Percentiles rank a stretch among this genome's conserved stretches.
Evolutionary conservation across 2,888 invertebrate genomes (phyloP).

Genomic region (Pemphredon lugubris): DNA sequence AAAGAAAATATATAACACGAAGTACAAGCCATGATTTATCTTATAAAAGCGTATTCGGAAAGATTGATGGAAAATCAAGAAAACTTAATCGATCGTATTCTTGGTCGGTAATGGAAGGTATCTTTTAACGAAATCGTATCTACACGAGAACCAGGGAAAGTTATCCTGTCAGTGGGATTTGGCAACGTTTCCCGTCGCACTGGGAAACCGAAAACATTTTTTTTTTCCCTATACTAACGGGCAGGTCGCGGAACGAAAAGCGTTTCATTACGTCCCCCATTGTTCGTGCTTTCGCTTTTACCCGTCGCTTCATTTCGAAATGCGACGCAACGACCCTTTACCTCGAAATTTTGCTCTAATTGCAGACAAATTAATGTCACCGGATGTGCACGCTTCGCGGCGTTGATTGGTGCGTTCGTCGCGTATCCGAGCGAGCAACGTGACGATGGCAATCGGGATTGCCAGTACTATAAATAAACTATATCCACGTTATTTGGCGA

Average conservation of each 20-base stretch:
- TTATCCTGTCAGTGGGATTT: constrained; percentile 14
- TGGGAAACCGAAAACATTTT: constrained; percentile 34
- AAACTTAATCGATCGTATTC: too few relatives aligned
- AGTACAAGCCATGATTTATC: too few relatives aligned
- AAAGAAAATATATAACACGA: too few relatives aligned
- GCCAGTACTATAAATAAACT: too few relatives aligned
- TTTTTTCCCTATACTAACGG: constrained; percentile 6
- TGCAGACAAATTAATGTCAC: constrained; percentile 63
- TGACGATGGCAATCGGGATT: constrained; percentile 12
- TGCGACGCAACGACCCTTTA: constrained; percentile 24
- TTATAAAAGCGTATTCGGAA: too few relatives aligned
- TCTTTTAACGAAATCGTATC: too few relatives aligned
- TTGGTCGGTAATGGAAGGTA: too few relatives aligned
- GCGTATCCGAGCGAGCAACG: constrained; percentile 37
- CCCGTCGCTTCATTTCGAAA: constrained; percentile 28
- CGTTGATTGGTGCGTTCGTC: constrained; percentile 65
- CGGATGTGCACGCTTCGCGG: constrained; percentile 37
- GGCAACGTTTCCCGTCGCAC: constrained; percentile 31
- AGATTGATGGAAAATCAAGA: too few relatives aligned
- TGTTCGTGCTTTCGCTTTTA: constrained; percentile 38
- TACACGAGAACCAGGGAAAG: too few relatives aligned
- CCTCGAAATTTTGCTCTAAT: constrained; percentile 58
- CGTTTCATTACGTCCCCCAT: constrained; percentile 57
- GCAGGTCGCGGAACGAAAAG: constrained; percentile 23
- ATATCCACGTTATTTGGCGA: too few relatives aligned